Percentiles rank a stretch among this genome's conserved stretches.
Evolutionary conservation across 2,888 invertebrate genomes (phyloP).

Genomic region (Pyrgus malvae): DNA sequence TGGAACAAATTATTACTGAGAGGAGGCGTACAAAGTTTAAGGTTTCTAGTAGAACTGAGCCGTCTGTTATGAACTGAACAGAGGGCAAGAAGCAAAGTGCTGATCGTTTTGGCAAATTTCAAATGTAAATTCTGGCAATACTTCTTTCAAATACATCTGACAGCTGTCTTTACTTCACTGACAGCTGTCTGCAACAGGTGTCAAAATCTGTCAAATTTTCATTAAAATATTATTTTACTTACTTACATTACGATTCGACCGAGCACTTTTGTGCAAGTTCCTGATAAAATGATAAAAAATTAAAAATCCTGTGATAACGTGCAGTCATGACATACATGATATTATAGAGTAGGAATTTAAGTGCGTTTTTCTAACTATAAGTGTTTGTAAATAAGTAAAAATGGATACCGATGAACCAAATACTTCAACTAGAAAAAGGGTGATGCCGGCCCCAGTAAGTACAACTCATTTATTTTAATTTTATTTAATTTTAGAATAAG

Average conservation of each 20-base stretch:
- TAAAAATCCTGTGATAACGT: background rate
- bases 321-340: background rate
- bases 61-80: too few relatives aligned
- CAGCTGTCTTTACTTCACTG: too few relatives aligned
- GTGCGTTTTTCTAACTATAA: background rate
- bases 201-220: background rate
- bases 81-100: too few relatives aligned
- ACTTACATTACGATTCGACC: background rate
- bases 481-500: background rate
- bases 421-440: background rate
- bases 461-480: background rate
- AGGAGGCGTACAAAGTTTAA: too few relatives aligned
- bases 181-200: too few relatives aligned
- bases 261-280: background rate
- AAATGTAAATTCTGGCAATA: too few relatives aligned
- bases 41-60: too few relatives aligned
- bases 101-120: too few relatives aligned
- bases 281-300: conserved; percentile 2
- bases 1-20: too few relatives aligned
- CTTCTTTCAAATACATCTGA: too few relatives aligned
- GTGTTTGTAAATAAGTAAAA: background rate
- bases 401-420: background rate
- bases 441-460: background rate
- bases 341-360: background rate
- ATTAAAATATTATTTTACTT: background rate